These are phyloP conservation scores for Acanthosepion pharaonis DNA, from an alignment of 2,888 invertebrate genomes.

Conservation along the genomic window DNA sequence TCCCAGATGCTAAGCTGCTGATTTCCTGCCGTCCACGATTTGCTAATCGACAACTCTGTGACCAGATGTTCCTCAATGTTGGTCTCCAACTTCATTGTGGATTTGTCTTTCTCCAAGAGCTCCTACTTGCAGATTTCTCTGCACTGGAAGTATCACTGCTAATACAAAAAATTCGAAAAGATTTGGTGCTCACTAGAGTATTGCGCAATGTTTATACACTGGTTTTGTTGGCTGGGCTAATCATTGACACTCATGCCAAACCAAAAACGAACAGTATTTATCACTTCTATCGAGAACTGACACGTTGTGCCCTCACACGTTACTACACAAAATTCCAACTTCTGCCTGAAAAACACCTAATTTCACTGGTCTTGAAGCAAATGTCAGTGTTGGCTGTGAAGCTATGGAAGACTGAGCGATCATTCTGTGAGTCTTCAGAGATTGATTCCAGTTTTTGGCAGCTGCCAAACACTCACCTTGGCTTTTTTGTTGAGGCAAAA, in stretches of 20 bases:
- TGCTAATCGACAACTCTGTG: conserved; percentile 39
- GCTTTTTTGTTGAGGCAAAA: conserved; percentile 37
- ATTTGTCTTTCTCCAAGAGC: conserved; percentile 37
- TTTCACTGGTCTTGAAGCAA: background rate
- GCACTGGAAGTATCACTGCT: conserved; percentile 23
- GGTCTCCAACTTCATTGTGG: conserved; percentile 23
- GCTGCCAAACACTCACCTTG: conserved; percentile 44
- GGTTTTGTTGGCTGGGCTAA: conserved; percentile 15
- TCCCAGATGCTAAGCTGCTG: conserved; percentile 41
- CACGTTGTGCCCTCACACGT: background rate
- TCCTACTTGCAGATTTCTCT: conserved; percentile 34
- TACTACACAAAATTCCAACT: conserved; percentile 43
- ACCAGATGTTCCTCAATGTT: conserved; percentile 39
- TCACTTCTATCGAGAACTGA: conserved; percentile 39
- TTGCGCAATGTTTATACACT: conserved; percentile 25
- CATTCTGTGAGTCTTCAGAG: background rate
- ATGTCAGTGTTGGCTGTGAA: conserved; percentile 15
- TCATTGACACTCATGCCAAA: conserved; percentile 40
- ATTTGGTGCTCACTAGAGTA: conserved; percentile 25
- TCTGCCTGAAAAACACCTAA: conserved; percentile 34
- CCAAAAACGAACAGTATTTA: conserved; percentile 46
- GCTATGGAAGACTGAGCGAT: conserved; percentile 37
- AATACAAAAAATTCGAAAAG: conserved; percentile 36
- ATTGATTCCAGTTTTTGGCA: conserved; percentile 43
- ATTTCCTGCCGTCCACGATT: conserved; percentile 42